Percentiles rank a stretch among this genome's conserved stretches.
These are phyloP conservation scores for Sturnira hondurensis DNA, from an alignment of 2,113 vertebrate genomes.

Conservation along the genomic window DNA sequence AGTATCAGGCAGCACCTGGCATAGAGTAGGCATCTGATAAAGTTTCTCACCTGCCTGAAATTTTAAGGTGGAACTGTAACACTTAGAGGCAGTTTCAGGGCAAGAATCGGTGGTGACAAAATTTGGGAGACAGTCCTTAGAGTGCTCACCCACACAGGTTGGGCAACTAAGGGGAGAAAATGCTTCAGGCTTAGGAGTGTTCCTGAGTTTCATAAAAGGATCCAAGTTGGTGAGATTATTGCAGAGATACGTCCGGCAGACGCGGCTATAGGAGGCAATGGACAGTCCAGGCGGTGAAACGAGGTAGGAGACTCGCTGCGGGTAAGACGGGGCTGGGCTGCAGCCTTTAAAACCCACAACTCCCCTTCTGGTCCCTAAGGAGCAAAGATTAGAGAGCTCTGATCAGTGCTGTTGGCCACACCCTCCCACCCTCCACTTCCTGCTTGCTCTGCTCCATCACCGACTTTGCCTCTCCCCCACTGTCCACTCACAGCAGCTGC, in stretches of 20 bases:
- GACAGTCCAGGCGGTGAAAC: slow-evolving; percentile 62
- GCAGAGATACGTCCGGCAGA: slow-evolving; percentile 68
- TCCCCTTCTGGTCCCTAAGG: slow-evolving; percentile 35
- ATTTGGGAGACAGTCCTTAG: slow-evolving; percentile 35
- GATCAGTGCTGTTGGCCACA: not conserved
- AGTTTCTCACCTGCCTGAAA: slow-evolving; percentile 58
- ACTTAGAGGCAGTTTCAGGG: not conserved
- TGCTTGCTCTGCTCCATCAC: not conserved
- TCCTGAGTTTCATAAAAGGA: slow-evolving; percentile 39
- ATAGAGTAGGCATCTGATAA: not conserved
- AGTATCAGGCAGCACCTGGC: not conserved
- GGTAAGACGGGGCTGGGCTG: slow-evolving; percentile 31
- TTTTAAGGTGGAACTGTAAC: slow-evolving; percentile 61
- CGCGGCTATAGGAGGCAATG: slow-evolving; percentile 28
- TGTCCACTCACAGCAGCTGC: not conserved
- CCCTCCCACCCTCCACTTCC: not conserved
- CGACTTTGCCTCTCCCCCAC: not conserved
- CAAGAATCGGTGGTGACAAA: slow-evolving; percentile 31
- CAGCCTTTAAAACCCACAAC: slow-evolving; percentile 69
- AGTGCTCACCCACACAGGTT: slow-evolving; percentile 38
- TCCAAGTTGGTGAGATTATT: slow-evolving; percentile 64
- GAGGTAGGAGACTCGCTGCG: slow-evolving; percentile 30
- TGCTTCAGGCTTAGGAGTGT: not conserved
- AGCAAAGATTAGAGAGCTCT: not conserved
- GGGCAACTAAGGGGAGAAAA: slow-evolving; percentile 32